phyloP scores from a whole-genome alignment of 2,888 invertebrate genomes.

The Sinodicranocentrus sp. region DNA sequence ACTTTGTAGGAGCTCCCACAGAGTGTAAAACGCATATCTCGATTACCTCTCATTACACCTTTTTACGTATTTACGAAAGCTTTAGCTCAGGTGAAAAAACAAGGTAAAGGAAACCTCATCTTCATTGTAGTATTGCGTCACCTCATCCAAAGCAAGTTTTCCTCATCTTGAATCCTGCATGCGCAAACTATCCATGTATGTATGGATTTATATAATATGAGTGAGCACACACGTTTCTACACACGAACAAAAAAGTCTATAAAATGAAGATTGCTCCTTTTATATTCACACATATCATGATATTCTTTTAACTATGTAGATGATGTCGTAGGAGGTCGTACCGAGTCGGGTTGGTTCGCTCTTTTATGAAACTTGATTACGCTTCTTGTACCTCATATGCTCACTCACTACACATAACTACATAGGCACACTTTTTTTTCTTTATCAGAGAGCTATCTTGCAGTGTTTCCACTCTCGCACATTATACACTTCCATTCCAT shows the following conservation, averaged over 20 bases:
- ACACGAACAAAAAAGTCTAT: too few species aligned
- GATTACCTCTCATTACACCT: neutral
- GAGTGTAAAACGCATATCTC: too few species aligned
- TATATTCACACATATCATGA: neutral
- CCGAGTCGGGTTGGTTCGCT: conserved; percentile 36
- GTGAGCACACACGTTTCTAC: too few species aligned
- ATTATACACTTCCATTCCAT: neutral
- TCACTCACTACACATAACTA: neutral
- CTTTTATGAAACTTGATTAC: neutral
- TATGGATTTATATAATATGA: neutral
- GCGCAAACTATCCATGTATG: conserved; percentile 9
- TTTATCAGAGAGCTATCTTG: neutral
- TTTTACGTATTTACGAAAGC: neutral
- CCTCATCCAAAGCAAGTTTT: too few species aligned
- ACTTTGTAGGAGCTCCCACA: too few species aligned
- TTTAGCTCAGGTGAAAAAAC: neutral
- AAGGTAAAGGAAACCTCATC: neutral
- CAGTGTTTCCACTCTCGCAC: neutral
- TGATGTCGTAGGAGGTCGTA: conserved; percentile 35
- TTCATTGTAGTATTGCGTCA: neutral
- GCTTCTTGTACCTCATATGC: neutral
- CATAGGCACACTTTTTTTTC: neutral
- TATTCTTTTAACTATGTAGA: conserved; percentile 7
- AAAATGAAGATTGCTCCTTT: too few species aligned
- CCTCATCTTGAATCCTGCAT: neutral